Conservation (phyloP, 2,113 vertebrate genomes). For the Turdus rufiventris region DNA sequence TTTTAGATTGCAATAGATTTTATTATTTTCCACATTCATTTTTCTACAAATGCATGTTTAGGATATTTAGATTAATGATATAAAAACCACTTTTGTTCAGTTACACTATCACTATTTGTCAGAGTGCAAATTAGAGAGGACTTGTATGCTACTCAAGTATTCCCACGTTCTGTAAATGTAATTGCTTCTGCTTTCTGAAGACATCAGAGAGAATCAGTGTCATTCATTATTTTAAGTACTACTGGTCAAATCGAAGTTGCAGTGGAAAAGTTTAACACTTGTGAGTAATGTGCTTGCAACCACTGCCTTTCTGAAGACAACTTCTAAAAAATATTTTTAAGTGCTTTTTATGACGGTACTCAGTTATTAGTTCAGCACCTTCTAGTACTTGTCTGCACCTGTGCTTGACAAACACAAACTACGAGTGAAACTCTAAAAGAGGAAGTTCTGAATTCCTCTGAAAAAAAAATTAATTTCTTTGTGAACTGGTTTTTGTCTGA, state of each 20-base stretch:
- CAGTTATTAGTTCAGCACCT: neutral
- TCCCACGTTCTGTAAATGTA: neutral
- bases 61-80: neutral
- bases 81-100: neutral
- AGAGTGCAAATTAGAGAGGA: neutral
- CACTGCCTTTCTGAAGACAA: neutral
- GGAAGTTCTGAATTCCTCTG: neutral
- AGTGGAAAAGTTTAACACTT: neutral
- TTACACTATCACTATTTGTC: neutral
- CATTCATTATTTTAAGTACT: neutral
- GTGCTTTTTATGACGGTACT: neutral
- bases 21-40: accelerated
- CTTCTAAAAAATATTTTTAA: neutral
- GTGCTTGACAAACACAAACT: accelerated
- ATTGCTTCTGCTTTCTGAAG: neutral
- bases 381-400: neutral
- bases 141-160: neutral
- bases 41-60: neutral
- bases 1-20: neutral
- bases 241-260: neutral
- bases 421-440: neutral
- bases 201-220: neutral
- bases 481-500: neutral
- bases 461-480: neutral
- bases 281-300: neutral